A percentile compares a stretch with the other conserved stretches of the same genome.
These are phyloP conservation scores for Tautogolabrus adspersus DNA, from an alignment of 2,113 vertebrate species.

Conservation along the genomic window DNA sequence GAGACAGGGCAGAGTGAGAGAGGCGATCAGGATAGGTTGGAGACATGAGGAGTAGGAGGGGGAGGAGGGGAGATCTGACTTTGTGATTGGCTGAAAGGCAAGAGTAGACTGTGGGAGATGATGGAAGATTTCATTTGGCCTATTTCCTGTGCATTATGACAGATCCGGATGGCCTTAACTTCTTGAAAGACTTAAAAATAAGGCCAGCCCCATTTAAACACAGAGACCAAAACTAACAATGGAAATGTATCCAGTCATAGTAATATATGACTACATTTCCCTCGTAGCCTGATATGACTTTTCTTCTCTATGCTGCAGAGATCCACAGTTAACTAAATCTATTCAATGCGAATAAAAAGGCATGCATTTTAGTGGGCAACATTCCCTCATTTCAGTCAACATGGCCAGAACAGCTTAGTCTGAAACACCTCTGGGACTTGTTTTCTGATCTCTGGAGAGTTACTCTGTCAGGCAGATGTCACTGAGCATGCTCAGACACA, in stretches of 20 bases:
- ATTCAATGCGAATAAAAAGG: neutral
- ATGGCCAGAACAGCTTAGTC: slow-evolving; percentile 27
- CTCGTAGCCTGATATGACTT: neutral
- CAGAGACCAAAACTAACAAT: slow-evolving; percentile 7
- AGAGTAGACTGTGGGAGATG: slow-evolving; percentile 26
- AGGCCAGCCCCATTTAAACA: slow-evolving; percentile 20
- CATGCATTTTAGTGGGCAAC: neutral
- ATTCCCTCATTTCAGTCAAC: slow-evolving; percentile 22
- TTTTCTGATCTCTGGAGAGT: slow-evolving; percentile 37
- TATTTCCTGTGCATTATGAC: slow-evolving; percentile 57
- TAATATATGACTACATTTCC: neutral
- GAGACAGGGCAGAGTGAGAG: slow-evolving; percentile 20
- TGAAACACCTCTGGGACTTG: slow-evolving; percentile 45
- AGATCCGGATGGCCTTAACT: slow-evolving; percentile 26
- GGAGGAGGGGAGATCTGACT: slow-evolving; percentile 49
- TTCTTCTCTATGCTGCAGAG: neutral
- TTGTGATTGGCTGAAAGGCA: slow-evolving; percentile 64
- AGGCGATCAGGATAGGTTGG: slow-evolving; percentile 15
- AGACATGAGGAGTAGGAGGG: slow-evolving; percentile 25
- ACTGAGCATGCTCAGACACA: slow-evolving; percentile 56
- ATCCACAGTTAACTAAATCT: neutral
- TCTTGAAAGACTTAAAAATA: slow-evolving; percentile 30
- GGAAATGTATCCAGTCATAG: slow-evolving; percentile 1
- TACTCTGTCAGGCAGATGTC: slow-evolving; percentile 33
- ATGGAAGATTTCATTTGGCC: slow-evolving; percentile 43